Conservation (phyloP, 2,113 vertebrate species). For the Uria lomvia region DNA sequence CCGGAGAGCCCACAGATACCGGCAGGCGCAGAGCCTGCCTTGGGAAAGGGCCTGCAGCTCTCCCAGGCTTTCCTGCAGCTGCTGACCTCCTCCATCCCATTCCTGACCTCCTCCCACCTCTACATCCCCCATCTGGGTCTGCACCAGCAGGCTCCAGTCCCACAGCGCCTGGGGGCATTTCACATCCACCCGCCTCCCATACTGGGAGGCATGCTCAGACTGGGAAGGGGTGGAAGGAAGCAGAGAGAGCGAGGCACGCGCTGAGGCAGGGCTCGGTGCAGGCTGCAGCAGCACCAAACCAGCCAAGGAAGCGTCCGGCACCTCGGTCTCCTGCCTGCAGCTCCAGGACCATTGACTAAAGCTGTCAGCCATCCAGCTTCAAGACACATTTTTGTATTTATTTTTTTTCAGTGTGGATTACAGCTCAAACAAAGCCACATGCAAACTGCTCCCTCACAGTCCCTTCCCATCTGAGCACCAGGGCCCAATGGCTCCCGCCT, state of each 20-base stretch:
- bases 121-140: not conserved
- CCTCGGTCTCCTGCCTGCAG: not conserved
- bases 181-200: not conserved
- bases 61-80: not conserved
- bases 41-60: not conserved
- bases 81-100: not conserved
- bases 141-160: not conserved
- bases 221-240: not conserved
- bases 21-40: not conserved
- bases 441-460: not conserved
- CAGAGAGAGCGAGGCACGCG: fast-evolving
- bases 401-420: not conserved
- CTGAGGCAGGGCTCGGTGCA: not conserved
- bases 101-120: not conserved
- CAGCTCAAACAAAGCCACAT: not conserved
- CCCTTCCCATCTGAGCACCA: not conserved
- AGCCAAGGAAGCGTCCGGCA: not conserved
- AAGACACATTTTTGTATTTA: not conserved
- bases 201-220: not conserved
- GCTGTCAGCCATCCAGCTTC: not conserved
- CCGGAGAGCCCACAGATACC: not conserved
- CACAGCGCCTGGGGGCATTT: not conserved
- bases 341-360: not conserved
- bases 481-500: not conserved
- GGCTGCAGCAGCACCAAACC: not conserved